Conservation (phyloP, 37 sponge, comb jelly and placozoan species). For the Diacarnus erythraeanus region DNA sequence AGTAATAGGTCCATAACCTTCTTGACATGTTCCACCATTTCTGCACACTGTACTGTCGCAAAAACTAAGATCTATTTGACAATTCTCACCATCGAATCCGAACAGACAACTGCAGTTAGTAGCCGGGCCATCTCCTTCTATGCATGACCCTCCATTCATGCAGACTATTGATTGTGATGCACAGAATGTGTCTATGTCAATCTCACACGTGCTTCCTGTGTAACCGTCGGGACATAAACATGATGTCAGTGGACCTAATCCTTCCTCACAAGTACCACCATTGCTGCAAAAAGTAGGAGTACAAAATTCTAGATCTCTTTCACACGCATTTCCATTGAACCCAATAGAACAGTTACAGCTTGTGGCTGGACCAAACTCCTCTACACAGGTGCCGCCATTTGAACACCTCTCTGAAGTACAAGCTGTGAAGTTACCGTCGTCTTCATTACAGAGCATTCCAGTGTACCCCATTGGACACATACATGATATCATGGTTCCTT, state of each 20-base stretch:
- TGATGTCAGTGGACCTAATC: conserved; percentile 18
- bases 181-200: conserved; percentile 25
- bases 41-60: conserved; percentile 31
- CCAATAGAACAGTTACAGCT: conserved; percentile 17
- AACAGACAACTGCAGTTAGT: conserved; percentile 27
- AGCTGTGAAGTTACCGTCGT: neutral
- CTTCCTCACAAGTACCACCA: conserved; percentile 62
- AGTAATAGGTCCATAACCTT: conserved; percentile 28
- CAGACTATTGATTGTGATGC: neutral
- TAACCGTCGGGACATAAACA: conserved; percentile 34
- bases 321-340: conserved; percentile 36
- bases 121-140: conserved; percentile 9
- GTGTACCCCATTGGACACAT: conserved; percentile 26
- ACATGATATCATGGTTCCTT: conserved; percentile 4
- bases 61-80: conserved; percentile 28
- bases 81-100: conserved; percentile 50
- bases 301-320: conserved; percentile 37
- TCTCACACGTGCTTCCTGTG: conserved; percentile 19
- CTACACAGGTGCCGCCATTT: conserved; percentile 33
- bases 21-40: conserved; percentile 64
- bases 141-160: conserved; percentile 40
- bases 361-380: conserved; percentile 14
- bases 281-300: conserved; percentile 35
- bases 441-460: conserved; percentile 28
- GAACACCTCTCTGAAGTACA: conserved; percentile 11